Base-by-base conservation (phyloP, 2,113 vertebrate genomes). In the Alethe castanea region DNA sequence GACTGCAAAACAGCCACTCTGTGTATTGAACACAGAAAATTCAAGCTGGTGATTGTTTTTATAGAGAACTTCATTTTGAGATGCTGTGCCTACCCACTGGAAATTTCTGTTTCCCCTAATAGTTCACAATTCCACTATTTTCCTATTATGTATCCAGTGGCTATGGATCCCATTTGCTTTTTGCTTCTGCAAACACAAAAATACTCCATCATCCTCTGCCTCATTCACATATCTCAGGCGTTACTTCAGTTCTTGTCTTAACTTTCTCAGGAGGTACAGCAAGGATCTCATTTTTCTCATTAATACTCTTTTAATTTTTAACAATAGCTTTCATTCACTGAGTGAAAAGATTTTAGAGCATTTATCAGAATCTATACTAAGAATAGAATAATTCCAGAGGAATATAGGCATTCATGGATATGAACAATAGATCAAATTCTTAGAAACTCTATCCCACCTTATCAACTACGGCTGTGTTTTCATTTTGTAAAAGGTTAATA, bases 1-100 rank as follows among this genome's bases (percentile, higher is more conserved):
- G 90, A 95, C 85, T 95, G 94, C 79, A 80, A 94, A 97, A 95
- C 85, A 95, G 71, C 81, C 81, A 93, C 67, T 91, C 62, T 88
- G 81, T 93, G 84, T 93, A 95, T 85, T 94, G 90, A 95, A 90
- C 74, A 90, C 38, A 73, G 81, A 91, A 91, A 90, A 94, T 92
- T 93, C 90, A 94, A 91, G 74, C 74, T 82, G 71, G 86, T 90
- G 94, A 94, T 92, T 93, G 81, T 93, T 95, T 95, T 79, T 67
- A 59, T 52, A 90, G 50, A 77, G 84, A 92, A 89, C 50, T 92
- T 92, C 56, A 88, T 91, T 94, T 82, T 80, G 67, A 90, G 71
- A 90, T 86, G 78, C 81, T 90, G 81, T 94, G 90, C 59, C 59
- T 85, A 93, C 19, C 33, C 71, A 94, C 54, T 70, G 95, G 94